Conservation (phyloP, 2,888 invertebrate species). For the Dioctria rufipes region DNA sequence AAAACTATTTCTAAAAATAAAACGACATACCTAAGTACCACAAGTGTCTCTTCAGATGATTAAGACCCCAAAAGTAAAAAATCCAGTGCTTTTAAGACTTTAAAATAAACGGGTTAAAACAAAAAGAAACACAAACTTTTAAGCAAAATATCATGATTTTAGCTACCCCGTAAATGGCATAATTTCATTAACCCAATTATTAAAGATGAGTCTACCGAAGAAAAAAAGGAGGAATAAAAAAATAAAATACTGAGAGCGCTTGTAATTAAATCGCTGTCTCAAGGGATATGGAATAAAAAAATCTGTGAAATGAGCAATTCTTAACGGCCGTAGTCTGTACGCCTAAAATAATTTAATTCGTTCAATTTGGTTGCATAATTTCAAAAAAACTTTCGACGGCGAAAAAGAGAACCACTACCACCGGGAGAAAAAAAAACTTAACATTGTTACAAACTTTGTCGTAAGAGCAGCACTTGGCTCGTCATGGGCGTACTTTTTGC, state of each 20-base stretch:
- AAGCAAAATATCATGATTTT: neutral
- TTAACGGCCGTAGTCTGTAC: neutral
- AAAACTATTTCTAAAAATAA: no score
- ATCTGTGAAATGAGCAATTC: neutral
- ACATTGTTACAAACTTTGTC: constrained; percentile 48
- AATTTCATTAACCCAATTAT: constrained; percentile 34
- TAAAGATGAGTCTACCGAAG: neutral
- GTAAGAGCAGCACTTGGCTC: constrained; percentile 1
- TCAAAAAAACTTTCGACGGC: constrained; percentile 4
- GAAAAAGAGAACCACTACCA: neutral
- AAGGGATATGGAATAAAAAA: neutral
- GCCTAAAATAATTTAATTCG: constrained; percentile 21
- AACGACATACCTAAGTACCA: no score
- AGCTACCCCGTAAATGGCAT: constrained; percentile 13
- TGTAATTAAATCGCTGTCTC: neutral
- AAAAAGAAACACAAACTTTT: no score
- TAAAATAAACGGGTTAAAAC: no score
- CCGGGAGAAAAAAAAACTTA: constrained; percentile 14
- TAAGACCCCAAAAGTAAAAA: no score
- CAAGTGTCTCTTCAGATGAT: no score
- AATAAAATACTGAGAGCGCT: neutral
- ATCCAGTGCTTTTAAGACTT: no score
- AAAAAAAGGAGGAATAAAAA: neutral
- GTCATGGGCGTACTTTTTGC: constrained; percentile 4
- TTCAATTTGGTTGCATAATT: constrained; percentile 41